Evolutionary conservation across 2,888 invertebrate genomes (phyloP).

Genomic region (Barypeithes pellucidus): DNA sequence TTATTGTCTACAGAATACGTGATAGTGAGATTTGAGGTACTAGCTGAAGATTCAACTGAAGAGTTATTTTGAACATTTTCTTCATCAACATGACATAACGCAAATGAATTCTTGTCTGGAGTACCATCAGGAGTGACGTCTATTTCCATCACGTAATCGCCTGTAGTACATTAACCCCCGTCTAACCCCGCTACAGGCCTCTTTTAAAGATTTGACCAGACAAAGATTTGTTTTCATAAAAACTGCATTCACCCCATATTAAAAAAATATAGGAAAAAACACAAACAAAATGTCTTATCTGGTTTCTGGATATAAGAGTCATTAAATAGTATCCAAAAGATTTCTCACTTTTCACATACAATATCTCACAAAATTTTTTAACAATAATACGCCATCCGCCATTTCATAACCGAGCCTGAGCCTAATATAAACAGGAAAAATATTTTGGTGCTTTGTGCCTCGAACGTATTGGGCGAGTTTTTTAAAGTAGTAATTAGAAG

Average conservation of each 20-base stretch:
- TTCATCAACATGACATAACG: constrained; percentile 62
- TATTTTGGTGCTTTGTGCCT: constrained; percentile 42
- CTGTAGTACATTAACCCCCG: constrained; percentile 59
- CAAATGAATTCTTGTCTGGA: constrained; percentile 63
- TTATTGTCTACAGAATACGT: constrained; percentile 59
- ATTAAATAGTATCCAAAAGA: constrained; percentile 17
- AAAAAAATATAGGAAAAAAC: constrained; percentile 26
- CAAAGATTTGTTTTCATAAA: constrained; percentile 56
- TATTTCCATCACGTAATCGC: constrained; percentile 69
- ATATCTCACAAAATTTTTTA: constrained; percentile 60
- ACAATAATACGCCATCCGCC: constrained; percentile 70
- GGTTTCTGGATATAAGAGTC: constrained; percentile 52
- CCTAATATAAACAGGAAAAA: constrained; percentile 64
- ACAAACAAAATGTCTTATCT: constrained; percentile 57
- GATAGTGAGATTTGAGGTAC: constrained; percentile 53
- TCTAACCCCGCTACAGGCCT: constrained; percentile 44
- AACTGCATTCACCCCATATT: constrained; percentile 65
- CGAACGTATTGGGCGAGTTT: constrained; percentile 48
- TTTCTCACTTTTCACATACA: constrained; percentile 45
- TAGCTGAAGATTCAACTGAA: constrained; percentile 52
- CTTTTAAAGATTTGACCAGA: constrained; percentile 56
- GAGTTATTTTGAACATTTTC: constrained; percentile 58
- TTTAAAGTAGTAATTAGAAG: too few relatives aligned
- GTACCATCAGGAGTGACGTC: constrained; percentile 68
- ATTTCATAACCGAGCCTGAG: constrained; percentile 69